Base-by-base conservation (phyloP, 2,888 invertebrate species). In the Leptogaster cylindrica region DNA sequence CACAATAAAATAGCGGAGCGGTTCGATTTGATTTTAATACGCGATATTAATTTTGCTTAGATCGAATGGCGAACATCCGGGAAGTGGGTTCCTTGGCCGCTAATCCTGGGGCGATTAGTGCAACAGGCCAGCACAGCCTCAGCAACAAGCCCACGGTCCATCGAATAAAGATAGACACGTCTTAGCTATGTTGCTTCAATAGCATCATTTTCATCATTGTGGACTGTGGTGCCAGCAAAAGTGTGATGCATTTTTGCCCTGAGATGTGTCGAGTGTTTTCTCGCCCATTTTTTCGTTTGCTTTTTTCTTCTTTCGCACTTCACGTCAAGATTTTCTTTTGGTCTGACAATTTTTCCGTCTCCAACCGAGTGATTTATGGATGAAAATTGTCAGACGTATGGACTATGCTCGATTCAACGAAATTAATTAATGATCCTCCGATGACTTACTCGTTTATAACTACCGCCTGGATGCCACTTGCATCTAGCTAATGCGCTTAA, bases 341-440 rank as follows among this genome's bases (percentile, higher is more conserved):
- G 12, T 25, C 1, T 39, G 46, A 46, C 14, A 46, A 8, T 39
- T 18, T 39, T 36, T 16, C 36, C 36, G 36, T 36, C 33, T 58
- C 39, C 58, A 61, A 18, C 44, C 18, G 44, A 27, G 44, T 61
- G 61, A 61, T 61, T 61, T 61, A 61, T 61, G 61, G 23, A 61
- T 16, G 20, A 18, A 28, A 41, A 61, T 61, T 61, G 61, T 44
- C 61, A 61, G 61, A 28, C 28, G 44, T 44, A 25, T 16, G 14
- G 39, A 25, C 18, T 14, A 28, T 44, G 44, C 27, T 28, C 16
- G 16, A 16, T 44, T 27, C n/a, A 16, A 44, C 44, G n/a, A 61
- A 61, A 44, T 61, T n/a, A n/a, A n/a, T n/a, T 61, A 61, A 61
- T 44, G 61, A 61, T 61, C 44, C 14, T 44, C 61, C 41, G 16